Percentiles rank a stretch among this genome's conserved stretches.
Evolutionary conservation across 2,797 vertebrate genomes (phyloP).

Genomic region (Molossus molossus): DNA sequence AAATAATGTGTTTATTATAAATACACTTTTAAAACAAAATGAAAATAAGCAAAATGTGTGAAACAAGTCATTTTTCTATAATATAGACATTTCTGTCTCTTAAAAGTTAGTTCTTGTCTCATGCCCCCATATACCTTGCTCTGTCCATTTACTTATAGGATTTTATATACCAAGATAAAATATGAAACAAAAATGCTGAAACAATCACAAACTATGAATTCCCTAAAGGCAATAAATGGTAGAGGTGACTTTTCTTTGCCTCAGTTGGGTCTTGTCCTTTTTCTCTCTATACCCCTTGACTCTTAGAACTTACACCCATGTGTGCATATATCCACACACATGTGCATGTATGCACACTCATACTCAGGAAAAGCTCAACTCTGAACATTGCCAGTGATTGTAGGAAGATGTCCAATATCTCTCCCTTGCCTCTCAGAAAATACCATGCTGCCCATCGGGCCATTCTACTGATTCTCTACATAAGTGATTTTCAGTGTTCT

Average conservation of each 20-base stretch:
- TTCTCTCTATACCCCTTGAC: not conserved
- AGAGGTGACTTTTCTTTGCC: slow-evolving; percentile 38
- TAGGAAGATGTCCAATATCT: not conserved
- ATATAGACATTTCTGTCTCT: slow-evolving; percentile 28
- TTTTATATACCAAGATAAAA: slow-evolving; percentile 56
- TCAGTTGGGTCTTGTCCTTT: not conserved
- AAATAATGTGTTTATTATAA: slow-evolving; percentile 53
- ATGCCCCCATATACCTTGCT: not conserved
- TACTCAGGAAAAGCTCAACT: not conserved
- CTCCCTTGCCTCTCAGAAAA: not conserved
- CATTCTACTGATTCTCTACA: not conserved
- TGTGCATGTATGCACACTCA: not conserved
- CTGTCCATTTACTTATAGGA: slow-evolving; percentile 34
- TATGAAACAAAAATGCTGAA: not conserved
- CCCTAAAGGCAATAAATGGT: slow-evolving; percentile 30
- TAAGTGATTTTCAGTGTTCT: not conserved
- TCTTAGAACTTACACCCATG: not conserved
- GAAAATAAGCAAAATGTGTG: slow-evolving; percentile 53
- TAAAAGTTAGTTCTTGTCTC: slow-evolving; percentile 47
- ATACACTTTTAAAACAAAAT: slow-evolving; percentile 14
- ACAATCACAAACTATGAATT: slow-evolving; percentile 53
- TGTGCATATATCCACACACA: too few relatives aligned
- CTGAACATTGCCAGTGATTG: not conserved
- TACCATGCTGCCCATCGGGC: not conserved
- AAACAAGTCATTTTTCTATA: slow-evolving; percentile 38